Base-by-base conservation (phyloP, 1,140 invertebrate genomes). In the Battus philenor region DNA sequence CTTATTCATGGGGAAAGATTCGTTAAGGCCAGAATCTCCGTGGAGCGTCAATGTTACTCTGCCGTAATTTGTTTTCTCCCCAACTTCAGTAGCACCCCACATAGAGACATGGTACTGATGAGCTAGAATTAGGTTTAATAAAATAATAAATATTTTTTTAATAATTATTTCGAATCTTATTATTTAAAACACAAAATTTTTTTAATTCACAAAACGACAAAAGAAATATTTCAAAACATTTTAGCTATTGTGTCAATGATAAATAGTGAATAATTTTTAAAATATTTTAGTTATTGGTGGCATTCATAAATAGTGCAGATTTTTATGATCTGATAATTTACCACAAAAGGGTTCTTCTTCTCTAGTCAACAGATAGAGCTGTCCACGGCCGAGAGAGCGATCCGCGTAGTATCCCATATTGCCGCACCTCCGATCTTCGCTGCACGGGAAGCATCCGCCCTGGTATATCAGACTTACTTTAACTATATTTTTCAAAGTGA, bases 371-470 rank as follows among this genome's bases (percentile, higher is more conserved):
- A 97, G 77, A 67, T 95, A 98, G 0, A 97, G 87, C 50, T 94
- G 91, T 0, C 95, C 95, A 10, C 94, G 85, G 0, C 93, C 94
- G 1, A 90, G 88, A 0, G 93, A 93, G 4, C 90, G 82, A 74
- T 97, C 93, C 1, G 96, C 95, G 74, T 97, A 96, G 83, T 96
- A 98, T 0, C 97, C 97, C 96, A 98, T 98, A 66, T 94, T 93
- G 7, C 94, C 94, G 72, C 96, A 98, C 1, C 88, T 79, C 2
- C 87, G 73, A 5, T 87, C 81, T 8, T 87, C 81, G 2, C 88
- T 83, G 50, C 89, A 90, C 1, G 88, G 88, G 46, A 90, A 90
- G 55, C 89, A 89, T 0, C 85, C 74, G 4, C 89, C 89, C 79
- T 89, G 74, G 7, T 8, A 33, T 17, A 20, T 20, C n/a, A n/a